Evolutionary conservation across 1,140 invertebrate genomes (phyloP), one percentile per base, ranked within the genome.

Genomic region (Drosophila azteca): DNA sequence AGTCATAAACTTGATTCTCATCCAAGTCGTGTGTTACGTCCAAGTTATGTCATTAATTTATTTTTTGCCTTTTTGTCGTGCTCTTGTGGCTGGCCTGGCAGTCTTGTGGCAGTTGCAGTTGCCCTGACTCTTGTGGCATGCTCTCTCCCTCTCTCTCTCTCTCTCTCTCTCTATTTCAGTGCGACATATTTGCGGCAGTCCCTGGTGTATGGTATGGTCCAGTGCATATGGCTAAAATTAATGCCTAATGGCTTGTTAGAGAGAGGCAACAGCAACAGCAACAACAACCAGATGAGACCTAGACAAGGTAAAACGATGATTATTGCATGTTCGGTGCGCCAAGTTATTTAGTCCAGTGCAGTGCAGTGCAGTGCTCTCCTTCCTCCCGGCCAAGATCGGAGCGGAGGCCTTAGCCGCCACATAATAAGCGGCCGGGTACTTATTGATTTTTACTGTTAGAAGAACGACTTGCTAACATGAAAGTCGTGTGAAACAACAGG

Each of bases 21-120:
- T 62, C 55, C 57, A 63, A 69, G 63, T 85, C 82, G 82, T 85
- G 82, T 88, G 68, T 75, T 58, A 52, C 66, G 66, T 53, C 48
- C 74, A 78, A 82, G 82, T 85, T 85, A 85, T 85, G 82, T 85
- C 82, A 85, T 80, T 85, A 85, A 85, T 85, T 87, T 87, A 80
- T 69, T 76, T 78, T 48, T 71, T 71, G 31, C 41, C 60, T 48
- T 49, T 72, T 78, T 85, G 82, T 87, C 82, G 82, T 87, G 82
- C 61, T 39, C 35, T 39, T 39, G 35, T 39, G 35, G 35, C 35
- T 26, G 24, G 24, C 61, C 55, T 51, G 63, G n/a, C 72, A 39
- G 35, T 39, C 35, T 39, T 39, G 35, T 39, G 35, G 35, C 35
- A 39, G 35, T 65, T 73, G 49, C 52, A 51, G 60, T 72, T 51